phyloP scores from a whole-genome alignment of 2,113 vertebrate species.

The Chloropsis cyanopogon region DNA sequence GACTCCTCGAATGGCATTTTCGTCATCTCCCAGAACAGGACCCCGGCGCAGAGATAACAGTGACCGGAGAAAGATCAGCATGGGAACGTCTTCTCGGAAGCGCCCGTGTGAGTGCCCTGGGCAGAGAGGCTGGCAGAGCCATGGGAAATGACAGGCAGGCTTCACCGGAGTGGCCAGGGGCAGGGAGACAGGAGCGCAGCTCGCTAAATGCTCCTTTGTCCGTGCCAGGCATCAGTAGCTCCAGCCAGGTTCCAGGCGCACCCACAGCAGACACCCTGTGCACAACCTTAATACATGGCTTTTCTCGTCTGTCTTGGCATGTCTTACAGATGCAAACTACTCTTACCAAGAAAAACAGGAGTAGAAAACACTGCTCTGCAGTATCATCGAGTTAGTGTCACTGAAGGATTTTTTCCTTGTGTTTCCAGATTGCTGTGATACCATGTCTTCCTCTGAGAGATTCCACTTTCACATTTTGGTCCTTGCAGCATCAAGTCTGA shows the following conservation, averaged over 20 bases:
- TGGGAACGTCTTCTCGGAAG: neutral
- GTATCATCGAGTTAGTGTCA: neutral
- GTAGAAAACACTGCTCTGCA: neutral
- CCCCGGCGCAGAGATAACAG: neutral
- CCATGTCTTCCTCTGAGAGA: neutral
- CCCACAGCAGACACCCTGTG: neutral
- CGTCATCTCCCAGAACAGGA: conserved; percentile 40
- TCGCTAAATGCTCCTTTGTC: neutral
- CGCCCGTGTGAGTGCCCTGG: accelerated
- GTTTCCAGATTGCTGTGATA: neutral
- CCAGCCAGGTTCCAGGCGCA: neutral
- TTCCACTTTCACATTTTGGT: neutral
- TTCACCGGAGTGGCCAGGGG: neutral
- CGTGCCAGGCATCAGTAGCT: accelerated
- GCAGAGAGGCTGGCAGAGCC: neutral
- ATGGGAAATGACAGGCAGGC: too few species aligned
- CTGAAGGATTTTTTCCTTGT: neutral
- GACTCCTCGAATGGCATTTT: conserved; percentile 31
- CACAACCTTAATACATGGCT: neutral
- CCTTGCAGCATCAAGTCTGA: neutral
- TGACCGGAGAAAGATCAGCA: neutral
- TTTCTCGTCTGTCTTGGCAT: neutral
- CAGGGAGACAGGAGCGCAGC: neutral
- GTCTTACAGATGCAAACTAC: neutral
- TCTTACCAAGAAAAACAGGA: neutral